phyloP scores from a whole-genome alignment of 2,888 invertebrate species.

The Stictocephala bisonia region DNA sequence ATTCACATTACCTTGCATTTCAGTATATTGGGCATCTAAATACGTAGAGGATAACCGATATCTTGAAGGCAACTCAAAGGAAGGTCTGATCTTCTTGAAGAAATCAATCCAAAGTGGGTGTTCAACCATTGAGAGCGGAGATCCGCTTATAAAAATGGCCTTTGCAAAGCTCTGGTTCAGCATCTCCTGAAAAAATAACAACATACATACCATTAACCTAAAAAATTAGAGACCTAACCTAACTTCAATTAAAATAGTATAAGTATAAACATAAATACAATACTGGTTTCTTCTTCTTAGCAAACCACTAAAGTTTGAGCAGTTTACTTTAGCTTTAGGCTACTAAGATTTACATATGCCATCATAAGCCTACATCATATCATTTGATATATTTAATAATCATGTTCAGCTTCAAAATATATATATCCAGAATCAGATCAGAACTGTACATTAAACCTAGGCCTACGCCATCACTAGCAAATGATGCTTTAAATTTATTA shows the following conservation, averaged over 20 bases:
- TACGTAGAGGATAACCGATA: constrained; percentile 16
- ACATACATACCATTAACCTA: constrained; percentile 30
- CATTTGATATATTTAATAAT: no score
- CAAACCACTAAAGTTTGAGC: no score
- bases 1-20: constrained; percentile 21
- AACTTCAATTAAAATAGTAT: constrained; percentile 8
- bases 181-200: constrained; percentile 41
- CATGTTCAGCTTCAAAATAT: no score
- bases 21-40: constrained; percentile 23
- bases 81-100: constrained; percentile 43
- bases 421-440: no score
- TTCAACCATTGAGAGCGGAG: constrained; percentile 46
- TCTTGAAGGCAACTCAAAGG: constrained; percentile 39
- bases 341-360: no score
- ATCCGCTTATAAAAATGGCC: constrained; percentile 45
- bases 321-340: no score
- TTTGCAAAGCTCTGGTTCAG: constrained; percentile 46
- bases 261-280: neutral
- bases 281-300: no score
- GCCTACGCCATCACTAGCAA: no score
- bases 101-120: constrained; percentile 48
- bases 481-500: no score
- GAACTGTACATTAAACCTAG: no score
- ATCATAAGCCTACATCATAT: no score
- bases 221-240: constrained; percentile 12